Base-by-base conservation (phyloP, 1,140 invertebrate species). In the Cardiocondyla obscurior region DNA sequence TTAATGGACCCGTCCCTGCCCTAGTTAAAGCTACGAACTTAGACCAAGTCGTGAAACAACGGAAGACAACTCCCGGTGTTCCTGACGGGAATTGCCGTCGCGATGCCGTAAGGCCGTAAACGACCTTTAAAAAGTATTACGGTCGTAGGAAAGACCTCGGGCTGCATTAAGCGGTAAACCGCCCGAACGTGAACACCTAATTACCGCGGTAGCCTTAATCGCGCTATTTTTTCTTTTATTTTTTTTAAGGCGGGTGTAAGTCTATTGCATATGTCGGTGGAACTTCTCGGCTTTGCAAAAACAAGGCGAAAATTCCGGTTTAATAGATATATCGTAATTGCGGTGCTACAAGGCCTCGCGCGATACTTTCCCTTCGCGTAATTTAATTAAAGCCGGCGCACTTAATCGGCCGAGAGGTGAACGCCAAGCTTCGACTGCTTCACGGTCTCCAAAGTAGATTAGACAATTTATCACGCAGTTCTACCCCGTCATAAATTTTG, bases 1-100 rank as follows among this genome's bases (percentile, higher is more conserved):
- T 93, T 93, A 92, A 88, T 87, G 88, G 84, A 87, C 83, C 76
- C 70, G 76, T 88, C 84, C 86, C 87, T 89, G 83, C 74, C 88
- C 84, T 88, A 90, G 89, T 90, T 87, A 62, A 81, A 87, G 87
- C 87, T 60, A 73, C 86, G 88, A 89, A 92, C 90, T 92, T 90
- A 85, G 87, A 72, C 81, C 60, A 87, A 90, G 88, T 86, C 84
- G 88, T 30, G 60, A 72, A 81, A 72, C 82, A 83, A 81, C 83
- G 84, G 65, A 83, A 76, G 77, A 86, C 76, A 88, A 90, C 87
- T 89, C 88, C 58, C 81, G 58, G 73, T 79, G 82, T 83, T 87
- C 49, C 53, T 57, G 19, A 82, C 84, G 83, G 72, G 81, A 89
- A 82, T 81, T 30, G 60, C 81, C 46, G 84, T 85, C 81, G 86